A percentile compares a stretch with the other conserved stretches of the same genome.
Conservation (phyloP, 2,797 vertebrate species). For the Adrianichthys oophorus region DNA sequence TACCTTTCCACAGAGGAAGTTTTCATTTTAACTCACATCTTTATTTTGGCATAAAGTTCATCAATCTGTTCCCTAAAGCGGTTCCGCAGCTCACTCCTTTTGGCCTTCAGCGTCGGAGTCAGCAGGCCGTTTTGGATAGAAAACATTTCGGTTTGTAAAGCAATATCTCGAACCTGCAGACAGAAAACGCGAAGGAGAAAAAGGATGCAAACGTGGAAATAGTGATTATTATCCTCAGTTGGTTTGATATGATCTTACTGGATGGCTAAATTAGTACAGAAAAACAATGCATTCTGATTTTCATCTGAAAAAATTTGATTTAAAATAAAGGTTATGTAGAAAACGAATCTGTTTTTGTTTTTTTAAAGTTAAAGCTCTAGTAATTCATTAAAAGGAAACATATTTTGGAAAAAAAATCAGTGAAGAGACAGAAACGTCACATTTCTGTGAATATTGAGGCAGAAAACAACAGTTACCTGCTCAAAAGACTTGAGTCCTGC, state of each 20-base stretch:
- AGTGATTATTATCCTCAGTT: neutral
- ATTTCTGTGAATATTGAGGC: neutral
- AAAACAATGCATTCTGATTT: no score
- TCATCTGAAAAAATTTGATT: no score
- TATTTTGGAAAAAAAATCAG: no score
- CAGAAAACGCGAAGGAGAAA: no score
- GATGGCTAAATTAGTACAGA: no score
- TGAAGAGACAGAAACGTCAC: no score
- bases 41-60: constrained; percentile 89
- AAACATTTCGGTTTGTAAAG: constrained; percentile 87
- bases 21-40: constrained; percentile 75
- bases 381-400: no score
- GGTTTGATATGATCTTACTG: no score
- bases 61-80: constrained; percentile 87
- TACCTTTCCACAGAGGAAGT: neutral
- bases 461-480: constrained; percentile 80
- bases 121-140: constrained; percentile 91
- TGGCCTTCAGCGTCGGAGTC: constrained; percentile 94
- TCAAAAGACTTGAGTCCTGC: constrained; percentile 95
- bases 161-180: constrained; percentile 88
- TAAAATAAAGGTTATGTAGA: no score
- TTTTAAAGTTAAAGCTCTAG: no score
- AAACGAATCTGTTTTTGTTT: no score
- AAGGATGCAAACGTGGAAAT: neutral
- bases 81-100: constrained; percentile 85